phyloP scores from a whole-genome alignment of 2,888 invertebrate genomes.

The Caenorhabditis sp. region DNA sequence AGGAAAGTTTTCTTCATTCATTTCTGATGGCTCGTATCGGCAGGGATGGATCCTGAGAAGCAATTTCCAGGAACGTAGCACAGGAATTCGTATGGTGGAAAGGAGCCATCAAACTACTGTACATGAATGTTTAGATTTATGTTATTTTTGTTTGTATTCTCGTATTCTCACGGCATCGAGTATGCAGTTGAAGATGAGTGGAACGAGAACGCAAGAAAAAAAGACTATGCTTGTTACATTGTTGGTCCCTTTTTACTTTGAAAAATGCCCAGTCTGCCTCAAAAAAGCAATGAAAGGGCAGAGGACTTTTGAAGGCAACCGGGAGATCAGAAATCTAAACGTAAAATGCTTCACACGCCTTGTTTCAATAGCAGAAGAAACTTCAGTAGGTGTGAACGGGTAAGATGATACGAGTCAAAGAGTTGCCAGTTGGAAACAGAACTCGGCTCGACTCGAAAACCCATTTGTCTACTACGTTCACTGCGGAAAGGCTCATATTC shows the following conservation, averaged over 20 bases:
- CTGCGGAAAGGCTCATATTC: constrained; percentile 47
- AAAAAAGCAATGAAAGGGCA: background rate
- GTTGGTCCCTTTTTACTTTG: too few relatives aligned
- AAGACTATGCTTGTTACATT: too few relatives aligned
- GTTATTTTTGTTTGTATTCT: constrained; percentile 8
- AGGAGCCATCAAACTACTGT: too few relatives aligned
- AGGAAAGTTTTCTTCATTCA: constrained; percentile 61
- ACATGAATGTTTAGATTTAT: constrained; percentile 18
- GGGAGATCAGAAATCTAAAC: constrained; percentile 44
- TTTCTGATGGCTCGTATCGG: constrained; percentile 52
- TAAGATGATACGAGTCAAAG: constrained; percentile 41
- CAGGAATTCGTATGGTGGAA: constrained; percentile 7
- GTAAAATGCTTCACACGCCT: constrained; percentile 36
- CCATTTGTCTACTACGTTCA: constrained; percentile 53
- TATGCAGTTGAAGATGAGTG: too few relatives aligned
- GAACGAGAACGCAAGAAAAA: too few relatives aligned
- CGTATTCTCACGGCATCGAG: too few relatives aligned
- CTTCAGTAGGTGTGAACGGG: constrained; percentile 58
- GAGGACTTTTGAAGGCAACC: constrained; percentile 3
- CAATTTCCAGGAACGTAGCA: constrained; percentile 5
- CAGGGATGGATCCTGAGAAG: background rate
- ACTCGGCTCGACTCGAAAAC: constrained; percentile 23
- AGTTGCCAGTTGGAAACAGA: constrained; percentile 48
- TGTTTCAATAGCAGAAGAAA: background rate
- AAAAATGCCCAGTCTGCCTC: background rate